Conservation (phyloP, 2,888 invertebrate species). For the Gryllus longicercus region DNA sequence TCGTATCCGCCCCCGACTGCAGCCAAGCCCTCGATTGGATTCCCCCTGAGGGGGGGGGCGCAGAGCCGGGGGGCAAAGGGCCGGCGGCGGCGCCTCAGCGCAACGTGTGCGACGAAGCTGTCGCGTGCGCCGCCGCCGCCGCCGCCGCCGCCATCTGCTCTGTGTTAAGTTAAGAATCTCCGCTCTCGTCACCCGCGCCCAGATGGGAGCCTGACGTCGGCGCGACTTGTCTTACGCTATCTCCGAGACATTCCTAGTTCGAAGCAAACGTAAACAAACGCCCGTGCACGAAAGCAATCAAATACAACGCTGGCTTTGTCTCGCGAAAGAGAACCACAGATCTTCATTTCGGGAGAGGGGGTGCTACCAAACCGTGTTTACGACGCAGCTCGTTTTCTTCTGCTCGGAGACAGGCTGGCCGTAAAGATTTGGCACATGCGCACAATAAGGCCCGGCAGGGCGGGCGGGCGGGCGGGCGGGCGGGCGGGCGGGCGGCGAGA, state of each 20-base stretch:
- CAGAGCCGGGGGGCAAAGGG: not conserved
- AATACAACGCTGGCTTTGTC: not conserved
- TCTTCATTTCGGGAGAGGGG: not conserved
- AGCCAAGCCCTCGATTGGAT: no score
- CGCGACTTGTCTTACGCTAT: not conserved
- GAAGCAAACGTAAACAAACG: constrained; percentile 17
- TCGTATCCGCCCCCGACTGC: no score
- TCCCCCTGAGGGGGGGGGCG: not conserved
- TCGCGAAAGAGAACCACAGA: not conserved
- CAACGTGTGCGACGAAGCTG: no score
- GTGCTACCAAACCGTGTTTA: not conserved
- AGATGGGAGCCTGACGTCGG: not conserved
- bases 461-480: not conserved
- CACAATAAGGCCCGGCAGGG: not conserved
- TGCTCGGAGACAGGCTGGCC: not conserved
- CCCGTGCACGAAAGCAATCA: not conserved
- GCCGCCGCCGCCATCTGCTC: not conserved
- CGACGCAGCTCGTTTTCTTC: not conserved
- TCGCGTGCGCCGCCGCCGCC: no score
- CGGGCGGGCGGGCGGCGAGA: not conserved
- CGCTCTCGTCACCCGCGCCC: constrained; percentile 17
- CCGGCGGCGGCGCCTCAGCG: not conserved
- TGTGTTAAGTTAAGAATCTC: constrained; percentile 1
- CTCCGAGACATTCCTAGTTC: constrained; percentile 1
- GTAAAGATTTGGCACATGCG: not conserved